Base-by-base conservation (phyloP, 2,888 invertebrate genomes). In the Microctonus aethiopoides region DNA sequence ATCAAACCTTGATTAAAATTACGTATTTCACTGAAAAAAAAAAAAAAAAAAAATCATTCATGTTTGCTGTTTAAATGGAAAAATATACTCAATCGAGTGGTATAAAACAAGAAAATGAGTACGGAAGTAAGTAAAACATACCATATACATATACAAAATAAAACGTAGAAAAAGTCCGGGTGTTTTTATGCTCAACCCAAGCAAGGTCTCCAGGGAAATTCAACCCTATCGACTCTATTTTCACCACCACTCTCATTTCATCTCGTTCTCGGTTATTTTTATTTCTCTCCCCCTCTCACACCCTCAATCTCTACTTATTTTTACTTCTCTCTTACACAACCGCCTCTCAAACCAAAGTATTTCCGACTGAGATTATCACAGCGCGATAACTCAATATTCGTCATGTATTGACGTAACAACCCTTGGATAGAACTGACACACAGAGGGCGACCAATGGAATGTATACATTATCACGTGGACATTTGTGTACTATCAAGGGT, bases 201-300 rank as follows among this genome's bases (percentile, higher is more conserved):
- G 61, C 39, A 51, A 24, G 34, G 52, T 70, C 70, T 61, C 66
- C 13, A 20, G 70, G 70, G 70, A 70, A 70, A 70, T 70, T 56
- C 70, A 70, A 70, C 70, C 61, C 70, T 70, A 70, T 66, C 66
- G 70, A 70, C 65, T 51, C 64, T 46, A 41, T 11, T 24, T 65
- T 54, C 61, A 66, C 66, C 70, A 70, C 52, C 22, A 66, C 60
- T 41, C 54, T 36, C n/a, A 41, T 46, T 32, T 52, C 32, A 32
- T 13, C 22, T n/a, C 39, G 46, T 29, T 60, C 60, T 13, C 24
- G 46, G 51, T 52, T 36, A n/a, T 26, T 22, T 46, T 46, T 16
- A 46, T 46, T 46, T 46, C 29, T 67, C 52, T 32, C 26, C 20
- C 32, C 51, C 41, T 26, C 56, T 51, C 22, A 16, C 34, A 39